These are phyloP conservation scores for Dryas iulia DNA, from an alignment of 1,140 invertebrate genomes.

Conservation along the genomic window DNA sequence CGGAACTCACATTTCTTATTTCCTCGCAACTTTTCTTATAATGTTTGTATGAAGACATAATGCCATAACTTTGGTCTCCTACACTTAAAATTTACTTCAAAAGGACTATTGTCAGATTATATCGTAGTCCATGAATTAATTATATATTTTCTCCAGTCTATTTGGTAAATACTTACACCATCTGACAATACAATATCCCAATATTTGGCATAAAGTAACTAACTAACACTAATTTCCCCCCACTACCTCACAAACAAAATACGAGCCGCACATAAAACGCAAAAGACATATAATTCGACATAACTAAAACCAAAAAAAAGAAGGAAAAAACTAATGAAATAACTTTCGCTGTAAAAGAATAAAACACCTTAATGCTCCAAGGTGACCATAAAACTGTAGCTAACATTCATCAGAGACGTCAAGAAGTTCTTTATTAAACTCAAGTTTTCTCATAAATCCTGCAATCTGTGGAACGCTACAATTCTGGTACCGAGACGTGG, in stretches of 20 bases:
- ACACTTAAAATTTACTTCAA: too few species aligned
- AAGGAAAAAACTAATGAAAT: not conserved
- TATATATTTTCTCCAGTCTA: too few species aligned
- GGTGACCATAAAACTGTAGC: conserved; percentile 8
- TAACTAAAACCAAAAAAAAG: not conserved
- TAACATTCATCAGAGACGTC: conserved; percentile 8
- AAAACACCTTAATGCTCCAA: conserved; percentile 2
- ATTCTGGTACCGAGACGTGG: not conserved
- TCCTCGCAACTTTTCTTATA: too few species aligned
- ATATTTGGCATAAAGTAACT: too few species aligned
- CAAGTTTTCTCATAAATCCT: conserved; percentile 15
- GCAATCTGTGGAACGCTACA: conserved; percentile 6
- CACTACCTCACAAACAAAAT: not conserved
- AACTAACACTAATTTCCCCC: too few species aligned
- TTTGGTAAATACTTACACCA: too few species aligned
- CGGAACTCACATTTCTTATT: too few species aligned
- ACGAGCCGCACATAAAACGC: not conserved
- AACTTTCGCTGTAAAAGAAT: not conserved
- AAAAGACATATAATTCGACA: not conserved
- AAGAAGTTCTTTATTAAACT: conserved; percentile 15
- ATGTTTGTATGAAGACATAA: too few species aligned
- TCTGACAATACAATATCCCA: too few species aligned
- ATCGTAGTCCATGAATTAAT: too few species aligned
- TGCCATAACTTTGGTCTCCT: too few species aligned
- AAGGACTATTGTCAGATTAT: too few species aligned